Conservation (phyloP, 2,113 vertebrate genomes). For the Rhinolophus ferrumequinum region DNA sequence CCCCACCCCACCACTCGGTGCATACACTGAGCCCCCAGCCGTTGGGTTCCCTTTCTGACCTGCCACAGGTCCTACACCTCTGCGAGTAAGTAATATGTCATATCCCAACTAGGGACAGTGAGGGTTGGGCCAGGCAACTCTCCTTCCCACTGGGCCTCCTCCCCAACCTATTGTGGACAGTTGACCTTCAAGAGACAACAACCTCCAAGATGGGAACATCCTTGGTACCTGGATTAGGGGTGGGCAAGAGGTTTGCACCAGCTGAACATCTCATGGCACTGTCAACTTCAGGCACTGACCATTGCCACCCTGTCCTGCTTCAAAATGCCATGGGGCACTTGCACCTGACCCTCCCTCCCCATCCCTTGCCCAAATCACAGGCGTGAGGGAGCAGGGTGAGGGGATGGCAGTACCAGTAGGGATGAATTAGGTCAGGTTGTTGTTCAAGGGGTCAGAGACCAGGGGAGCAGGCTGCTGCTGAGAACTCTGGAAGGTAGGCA, state of each 20-base stretch:
- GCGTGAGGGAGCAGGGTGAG: neutral
- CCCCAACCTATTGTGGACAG: neutral
- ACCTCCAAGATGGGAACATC: neutral
- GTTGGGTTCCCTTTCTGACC: neutral
- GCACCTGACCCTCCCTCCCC: neutral
- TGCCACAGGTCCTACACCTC: neutral
- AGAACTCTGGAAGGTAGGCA: neutral
- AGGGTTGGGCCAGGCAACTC: fast-evolving
- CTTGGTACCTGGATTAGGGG: neutral
- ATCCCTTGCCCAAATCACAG: fast-evolving
- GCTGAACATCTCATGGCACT: no score
- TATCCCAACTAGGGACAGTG: neutral
- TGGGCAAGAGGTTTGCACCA: neutral
- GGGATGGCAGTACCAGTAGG: no score
- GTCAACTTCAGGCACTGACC: neutral
- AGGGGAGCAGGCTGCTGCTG: neutral
- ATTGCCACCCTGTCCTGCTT: fast-evolving
- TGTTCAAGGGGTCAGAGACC: neutral
- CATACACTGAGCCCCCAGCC: neutral
- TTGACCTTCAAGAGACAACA: neutral
- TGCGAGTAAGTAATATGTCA: no score
- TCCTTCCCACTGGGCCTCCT: neutral
- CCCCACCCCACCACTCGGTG: neutral
- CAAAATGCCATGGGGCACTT: neutral
- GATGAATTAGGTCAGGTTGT: neutral